phyloP scores from a whole-genome alignment of 2,888 invertebrate species.

The Synanthedon formicaeformis region DNA sequence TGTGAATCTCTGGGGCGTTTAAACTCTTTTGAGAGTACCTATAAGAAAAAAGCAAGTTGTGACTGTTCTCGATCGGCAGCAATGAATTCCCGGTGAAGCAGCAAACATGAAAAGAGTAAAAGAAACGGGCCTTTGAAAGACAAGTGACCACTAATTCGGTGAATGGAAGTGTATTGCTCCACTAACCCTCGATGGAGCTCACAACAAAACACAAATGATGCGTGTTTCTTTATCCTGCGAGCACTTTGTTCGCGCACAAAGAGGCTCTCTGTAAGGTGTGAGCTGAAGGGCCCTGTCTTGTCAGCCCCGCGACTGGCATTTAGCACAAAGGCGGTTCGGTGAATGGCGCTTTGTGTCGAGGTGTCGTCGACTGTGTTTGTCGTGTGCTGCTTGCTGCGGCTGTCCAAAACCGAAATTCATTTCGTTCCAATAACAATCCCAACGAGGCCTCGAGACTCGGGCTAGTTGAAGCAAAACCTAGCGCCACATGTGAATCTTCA shows the following conservation, averaged over 20 bases:
- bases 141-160: constrained; percentile 20
- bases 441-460: no score
- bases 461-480: no score
- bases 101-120: no score
- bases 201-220: constrained; percentile 12
- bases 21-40: no score
- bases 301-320: background rate
- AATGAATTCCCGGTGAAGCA: no score
- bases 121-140: constrained; percentile 1
- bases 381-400: constrained; percentile 7
- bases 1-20: no score
- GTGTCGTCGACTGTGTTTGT: constrained; percentile 18
- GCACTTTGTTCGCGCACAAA: constrained; percentile 27
- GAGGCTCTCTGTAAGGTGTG: constrained; percentile 33
- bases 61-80: no score
- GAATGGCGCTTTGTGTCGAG: constrained; percentile 8
- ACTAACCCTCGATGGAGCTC: constrained; percentile 11
- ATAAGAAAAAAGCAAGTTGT: no score
- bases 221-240: constrained; percentile 19
- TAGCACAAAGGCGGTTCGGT: background rate
- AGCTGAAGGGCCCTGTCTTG: constrained; percentile 9
- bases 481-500: no score
- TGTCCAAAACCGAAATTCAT: no score
- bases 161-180: constrained; percentile 16
- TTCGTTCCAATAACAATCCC: no score